phyloP scores from a whole-genome alignment of 2,797 vertebrate genomes.

The Tapirus indicus region DNA sequence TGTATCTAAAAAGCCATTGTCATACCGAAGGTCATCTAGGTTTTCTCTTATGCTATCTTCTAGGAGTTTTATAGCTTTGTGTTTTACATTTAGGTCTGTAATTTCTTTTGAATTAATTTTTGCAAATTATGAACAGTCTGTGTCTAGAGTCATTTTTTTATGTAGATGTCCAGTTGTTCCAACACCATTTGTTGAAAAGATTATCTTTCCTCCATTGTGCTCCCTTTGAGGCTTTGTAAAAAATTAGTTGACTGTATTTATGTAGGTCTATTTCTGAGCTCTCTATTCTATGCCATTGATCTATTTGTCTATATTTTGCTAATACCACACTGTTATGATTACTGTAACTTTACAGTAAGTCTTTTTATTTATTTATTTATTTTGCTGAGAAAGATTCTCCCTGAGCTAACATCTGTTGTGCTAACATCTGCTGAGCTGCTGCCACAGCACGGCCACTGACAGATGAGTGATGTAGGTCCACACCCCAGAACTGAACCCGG shows the following conservation, averaged over 20 bases:
- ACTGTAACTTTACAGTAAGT: background rate
- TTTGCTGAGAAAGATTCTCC: too few relatives aligned
- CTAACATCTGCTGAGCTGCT: too few relatives aligned
- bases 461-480: too few relatives aligned
- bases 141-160: background rate
- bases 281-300: background rate
- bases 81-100: background rate
- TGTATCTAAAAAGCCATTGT: background rate
- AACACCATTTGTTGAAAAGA: background rate
- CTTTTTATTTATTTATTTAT: background rate
- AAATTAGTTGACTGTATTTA: background rate
- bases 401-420: too few relatives aligned
- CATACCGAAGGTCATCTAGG: background rate
- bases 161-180: background rate
- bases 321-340: background rate
- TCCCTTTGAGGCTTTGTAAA: background rate
- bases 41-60: background rate
- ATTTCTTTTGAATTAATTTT: background rate
- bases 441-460: too few relatives aligned
- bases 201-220: background rate
- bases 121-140: background rate
- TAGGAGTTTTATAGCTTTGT: background rate
- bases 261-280: background rate
- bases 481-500: too few relatives aligned
- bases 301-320: background rate